phyloP scores from a whole-genome alignment of 2,888 invertebrate genomes.

The Cephus sareptanus region DNA sequence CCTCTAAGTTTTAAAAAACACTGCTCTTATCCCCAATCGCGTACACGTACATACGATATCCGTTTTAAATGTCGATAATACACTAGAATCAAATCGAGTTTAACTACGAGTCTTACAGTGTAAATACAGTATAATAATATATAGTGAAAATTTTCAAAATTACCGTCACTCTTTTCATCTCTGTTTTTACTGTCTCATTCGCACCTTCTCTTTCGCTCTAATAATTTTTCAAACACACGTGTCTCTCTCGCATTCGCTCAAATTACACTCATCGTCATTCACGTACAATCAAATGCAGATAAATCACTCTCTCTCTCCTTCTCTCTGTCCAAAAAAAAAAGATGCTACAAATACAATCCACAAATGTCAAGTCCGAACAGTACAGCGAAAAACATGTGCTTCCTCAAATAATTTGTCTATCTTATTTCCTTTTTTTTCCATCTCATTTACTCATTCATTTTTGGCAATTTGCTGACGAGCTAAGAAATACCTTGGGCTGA shows the following conservation, averaged over 20 bases:
- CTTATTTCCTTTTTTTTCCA: background rate
- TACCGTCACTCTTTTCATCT: slow-evolving; percentile 21
- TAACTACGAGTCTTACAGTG: slow-evolving; percentile 20
- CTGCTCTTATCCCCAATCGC: slow-evolving; percentile 21
- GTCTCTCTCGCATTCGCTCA: slow-evolving; percentile 8
- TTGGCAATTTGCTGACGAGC: slow-evolving; percentile 40
- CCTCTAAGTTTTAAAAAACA: slow-evolving; percentile 16
- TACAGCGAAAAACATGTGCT: background rate
- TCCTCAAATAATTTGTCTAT: slow-evolving; percentile 11
- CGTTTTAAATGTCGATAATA: slow-evolving; percentile 34
- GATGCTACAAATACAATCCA: slow-evolving; percentile 28
- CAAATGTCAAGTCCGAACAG: background rate
- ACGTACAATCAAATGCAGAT: background rate
- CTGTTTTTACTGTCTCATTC: background rate
- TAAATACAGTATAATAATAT: slow-evolving; percentile 33
- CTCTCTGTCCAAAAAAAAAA: slow-evolving; percentile 5
- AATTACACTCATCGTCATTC: background rate
- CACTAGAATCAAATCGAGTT: slow-evolving; percentile 39
- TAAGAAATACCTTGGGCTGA: slow-evolving; percentile 14
- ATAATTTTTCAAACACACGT: background rate
- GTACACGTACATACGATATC: slow-evolving; percentile 22
- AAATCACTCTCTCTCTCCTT: slow-evolving; percentile 3
- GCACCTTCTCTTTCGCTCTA: background rate
- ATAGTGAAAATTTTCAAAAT: slow-evolving; percentile 30
- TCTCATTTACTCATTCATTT: slow-evolving; percentile 22